These are phyloP conservation scores for Apogon hyalosoma DNA, from an alignment of 2,797 vertebrate species.

Conservation along the genomic window DNA sequence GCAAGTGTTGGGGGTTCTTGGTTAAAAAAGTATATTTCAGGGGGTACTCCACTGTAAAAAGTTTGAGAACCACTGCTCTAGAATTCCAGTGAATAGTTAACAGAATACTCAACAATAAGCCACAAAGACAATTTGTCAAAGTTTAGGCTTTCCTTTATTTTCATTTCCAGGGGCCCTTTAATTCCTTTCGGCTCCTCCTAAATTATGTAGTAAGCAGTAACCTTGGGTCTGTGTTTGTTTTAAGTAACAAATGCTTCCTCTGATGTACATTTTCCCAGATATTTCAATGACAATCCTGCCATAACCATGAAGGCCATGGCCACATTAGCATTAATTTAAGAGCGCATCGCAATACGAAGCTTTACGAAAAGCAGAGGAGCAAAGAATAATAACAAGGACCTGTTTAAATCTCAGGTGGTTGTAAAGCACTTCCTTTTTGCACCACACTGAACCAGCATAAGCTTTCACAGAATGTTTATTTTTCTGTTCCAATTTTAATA, in stretches of 20 bases:
- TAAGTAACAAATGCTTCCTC: constrained; percentile 5
- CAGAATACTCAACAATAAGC: too few relatives aligned
- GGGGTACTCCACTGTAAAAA: too few relatives aligned
- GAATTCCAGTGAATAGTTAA: too few relatives aligned
- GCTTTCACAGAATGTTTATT: constrained; percentile 46
- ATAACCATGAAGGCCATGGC: not conserved
- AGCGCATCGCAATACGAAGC: not conserved
- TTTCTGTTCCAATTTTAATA: constrained; percentile 36
- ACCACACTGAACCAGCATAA: constrained; percentile 26
- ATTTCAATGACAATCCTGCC: constrained; percentile 16
- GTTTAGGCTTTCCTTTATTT: too few relatives aligned
- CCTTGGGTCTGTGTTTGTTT: constrained; percentile 14
- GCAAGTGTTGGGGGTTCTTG: too few relatives aligned
- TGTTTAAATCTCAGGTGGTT: constrained; percentile 11
- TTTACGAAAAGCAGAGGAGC: constrained; percentile 9
- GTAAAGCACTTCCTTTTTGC: constrained; percentile 16
- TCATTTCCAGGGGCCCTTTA: not conserved
- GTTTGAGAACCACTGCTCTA: too few relatives aligned
- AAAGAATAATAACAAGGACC: not conserved
- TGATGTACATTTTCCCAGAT: constrained; percentile 5
- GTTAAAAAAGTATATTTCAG: too few relatives aligned
- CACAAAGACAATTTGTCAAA: too few relatives aligned
- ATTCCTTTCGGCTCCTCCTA: not conserved
- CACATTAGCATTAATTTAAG: constrained; percentile 2
- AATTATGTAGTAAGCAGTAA: not conserved